phyloP scores from a whole-genome alignment of 1,140 invertebrate genomes.

The Idris sp. region DNA sequence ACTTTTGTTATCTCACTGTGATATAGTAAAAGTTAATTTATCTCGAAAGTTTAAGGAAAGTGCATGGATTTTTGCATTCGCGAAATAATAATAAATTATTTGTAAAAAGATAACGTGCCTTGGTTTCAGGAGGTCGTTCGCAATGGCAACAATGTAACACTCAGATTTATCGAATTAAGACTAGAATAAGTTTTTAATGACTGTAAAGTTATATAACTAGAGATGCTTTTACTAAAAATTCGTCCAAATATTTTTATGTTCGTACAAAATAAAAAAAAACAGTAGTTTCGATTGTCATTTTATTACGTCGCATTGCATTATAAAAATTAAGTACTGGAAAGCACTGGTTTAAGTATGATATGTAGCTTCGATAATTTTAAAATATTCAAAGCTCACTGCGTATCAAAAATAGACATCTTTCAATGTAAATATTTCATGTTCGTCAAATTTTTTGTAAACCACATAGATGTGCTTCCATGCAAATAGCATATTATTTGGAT shows the following conservation, averaged over 20 bases:
- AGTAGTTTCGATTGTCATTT: slow-evolving; percentile 19
- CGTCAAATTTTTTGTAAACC: neutral
- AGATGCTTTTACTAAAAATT: slow-evolving; percentile 24
- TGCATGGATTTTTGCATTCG: slow-evolving; percentile 17
- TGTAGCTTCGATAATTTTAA: too few relatives aligned
- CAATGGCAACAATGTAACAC: slow-evolving; percentile 33
- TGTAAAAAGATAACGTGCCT: slow-evolving; percentile 50
- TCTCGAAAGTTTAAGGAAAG: slow-evolving; percentile 4
- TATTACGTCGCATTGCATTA: slow-evolving; percentile 5
- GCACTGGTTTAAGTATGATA: too few relatives aligned
- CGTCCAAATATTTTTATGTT: slow-evolving; percentile 28
- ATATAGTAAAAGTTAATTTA: slow-evolving; percentile 15
- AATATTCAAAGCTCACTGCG: too few relatives aligned
- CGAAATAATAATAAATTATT: slow-evolving; percentile 21
- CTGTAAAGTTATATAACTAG: slow-evolving; percentile 29
- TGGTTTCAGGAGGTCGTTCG: slow-evolving; percentile 52
- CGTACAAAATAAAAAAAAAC: neutral
- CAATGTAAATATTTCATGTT: slow-evolving; percentile 11
- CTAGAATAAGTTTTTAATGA: slow-evolving; percentile 44
- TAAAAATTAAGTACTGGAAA: neutral
- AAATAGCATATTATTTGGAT: slow-evolving; percentile 12
- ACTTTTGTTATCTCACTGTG: slow-evolving; percentile 24
- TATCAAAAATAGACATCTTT: neutral
- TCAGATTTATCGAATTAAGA: slow-evolving; percentile 29
- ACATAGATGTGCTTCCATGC: slow-evolving; percentile 36